phyloP scores from a whole-genome alignment of 1,140 invertebrate genomes.

The Brachionus calyciflorus region DNA sequence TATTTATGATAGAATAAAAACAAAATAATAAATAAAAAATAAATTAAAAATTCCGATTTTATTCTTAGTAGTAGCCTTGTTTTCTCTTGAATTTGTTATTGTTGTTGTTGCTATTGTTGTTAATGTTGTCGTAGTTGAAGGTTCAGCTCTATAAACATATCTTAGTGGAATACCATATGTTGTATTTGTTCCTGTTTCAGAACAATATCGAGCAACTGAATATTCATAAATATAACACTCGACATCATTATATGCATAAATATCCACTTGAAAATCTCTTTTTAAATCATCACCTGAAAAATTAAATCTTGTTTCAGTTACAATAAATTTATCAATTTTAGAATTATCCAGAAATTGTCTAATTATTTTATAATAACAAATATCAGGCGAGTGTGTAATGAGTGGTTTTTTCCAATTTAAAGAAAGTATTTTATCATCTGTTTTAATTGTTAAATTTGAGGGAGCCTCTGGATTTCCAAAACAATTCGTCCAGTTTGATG shows the following conservation, averaged over 20 bases:
- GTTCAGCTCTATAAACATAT: background rate
- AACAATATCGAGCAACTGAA: background rate
- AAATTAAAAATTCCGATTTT: too few relatives aligned
- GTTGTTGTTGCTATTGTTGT: background rate
- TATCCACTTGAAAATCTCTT: slow-evolving; percentile 11
- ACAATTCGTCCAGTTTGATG: background rate
- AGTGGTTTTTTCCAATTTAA: background rate
- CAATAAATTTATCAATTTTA: background rate
- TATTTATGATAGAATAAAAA: too few relatives aligned
- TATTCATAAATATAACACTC: background rate
- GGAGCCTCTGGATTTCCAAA: slow-evolving; percentile 17
- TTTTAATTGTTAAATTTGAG: background rate
- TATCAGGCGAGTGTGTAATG: background rate
- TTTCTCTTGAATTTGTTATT: background rate
- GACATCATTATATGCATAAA: slow-evolving; percentile 7
- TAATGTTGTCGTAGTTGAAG: background rate
- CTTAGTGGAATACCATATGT: background rate
- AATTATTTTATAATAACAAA: slow-evolving; percentile 12
- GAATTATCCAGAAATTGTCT: background rate
- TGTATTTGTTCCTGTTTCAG: background rate
- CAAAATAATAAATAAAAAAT: too few relatives aligned
- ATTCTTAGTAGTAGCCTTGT: too few relatives aligned
- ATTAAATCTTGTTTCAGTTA: slow-evolving; percentile 5
- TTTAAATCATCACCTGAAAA: slow-evolving; percentile 11
- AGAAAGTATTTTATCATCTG: slow-evolving; percentile 4